These are phyloP conservation scores for Rhinogobio ventralis DNA, from an alignment of 2,797 vertebrate genomes.

Conservation along the genomic window DNA sequence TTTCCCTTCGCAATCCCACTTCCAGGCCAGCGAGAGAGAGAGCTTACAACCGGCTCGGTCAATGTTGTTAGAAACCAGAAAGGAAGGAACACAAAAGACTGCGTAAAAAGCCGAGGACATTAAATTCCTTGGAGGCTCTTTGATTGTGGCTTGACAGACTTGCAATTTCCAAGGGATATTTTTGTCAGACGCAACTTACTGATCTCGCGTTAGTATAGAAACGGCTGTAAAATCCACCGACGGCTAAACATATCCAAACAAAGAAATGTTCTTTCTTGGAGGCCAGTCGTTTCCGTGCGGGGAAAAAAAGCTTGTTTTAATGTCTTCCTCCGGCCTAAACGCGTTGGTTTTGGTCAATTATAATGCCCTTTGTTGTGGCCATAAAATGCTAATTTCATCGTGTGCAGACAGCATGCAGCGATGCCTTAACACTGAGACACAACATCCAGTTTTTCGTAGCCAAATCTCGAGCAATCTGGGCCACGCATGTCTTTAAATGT, in stretches of 20 bases:
- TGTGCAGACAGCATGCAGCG: slow-evolving; percentile 67
- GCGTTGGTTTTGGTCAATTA: slow-evolving; percentile 80
- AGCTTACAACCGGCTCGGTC: slow-evolving; percentile 50
- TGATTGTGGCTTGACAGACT: slow-evolving; percentile 23
- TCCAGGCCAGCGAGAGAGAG: slow-evolving; percentile 43
- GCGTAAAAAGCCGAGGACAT: slow-evolving; percentile 11
- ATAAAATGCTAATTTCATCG: slow-evolving; percentile 73
- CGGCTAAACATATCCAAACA: slow-evolving; percentile 43
- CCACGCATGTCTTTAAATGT: slow-evolving; percentile 55
- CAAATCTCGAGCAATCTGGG: slow-evolving; percentile 54
- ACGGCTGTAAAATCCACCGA: slow-evolving; percentile 38
- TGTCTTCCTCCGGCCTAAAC: slow-evolving; percentile 71
- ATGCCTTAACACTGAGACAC: slow-evolving; percentile 59
- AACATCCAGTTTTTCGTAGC: slow-evolving; percentile 61
- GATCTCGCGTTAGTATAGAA: slow-evolving; percentile 38
- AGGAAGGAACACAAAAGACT: slow-evolving; percentile 34
- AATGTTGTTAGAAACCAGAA: slow-evolving; percentile 52
- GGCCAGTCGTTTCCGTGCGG: slow-evolving; percentile 52
- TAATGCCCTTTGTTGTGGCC: slow-evolving; percentile 84
- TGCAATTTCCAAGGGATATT: slow-evolving; percentile 13
- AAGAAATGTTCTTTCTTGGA: slow-evolving; percentile 37
- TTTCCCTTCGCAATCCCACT: slow-evolving; percentile 32
- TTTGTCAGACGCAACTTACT: slow-evolving; percentile 32
- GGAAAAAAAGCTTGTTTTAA: slow-evolving; percentile 58
- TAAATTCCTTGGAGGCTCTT: background rate